Percentiles rank a stretch among this genome's conserved stretches.
These are phyloP conservation scores for Betta splendens DNA, from an alignment of 2,797 vertebrate species.

Conservation along the genomic window DNA sequence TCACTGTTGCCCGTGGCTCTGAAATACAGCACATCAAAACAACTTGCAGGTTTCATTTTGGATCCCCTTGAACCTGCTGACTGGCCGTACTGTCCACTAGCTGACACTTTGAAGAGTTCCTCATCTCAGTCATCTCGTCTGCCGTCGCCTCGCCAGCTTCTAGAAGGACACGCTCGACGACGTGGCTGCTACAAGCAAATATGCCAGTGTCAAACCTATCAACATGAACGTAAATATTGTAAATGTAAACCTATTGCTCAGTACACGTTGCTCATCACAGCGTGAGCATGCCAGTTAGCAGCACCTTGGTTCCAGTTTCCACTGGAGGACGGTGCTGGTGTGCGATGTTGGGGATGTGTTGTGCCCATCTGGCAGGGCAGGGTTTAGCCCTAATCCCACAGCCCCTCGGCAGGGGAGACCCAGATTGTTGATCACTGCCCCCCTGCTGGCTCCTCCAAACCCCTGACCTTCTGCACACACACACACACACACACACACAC, in stretches of 20 bases:
- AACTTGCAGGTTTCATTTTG: slow-evolving; percentile 76
- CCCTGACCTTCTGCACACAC: slow-evolving; percentile 61
- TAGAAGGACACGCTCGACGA: slow-evolving; percentile 26
- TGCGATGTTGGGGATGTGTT: slow-evolving; percentile 61
- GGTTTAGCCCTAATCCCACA: slow-evolving; percentile 96
- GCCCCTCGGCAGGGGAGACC: slow-evolving; percentile 91
- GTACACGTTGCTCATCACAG: no score
- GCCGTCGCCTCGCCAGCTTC: slow-evolving; percentile 33
- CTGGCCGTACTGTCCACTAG: slow-evolving; percentile 66
- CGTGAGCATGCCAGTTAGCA: slow-evolving; percentile 18
- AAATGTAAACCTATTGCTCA: slow-evolving; percentile 7
- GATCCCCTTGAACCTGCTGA: slow-evolving; percentile 76
- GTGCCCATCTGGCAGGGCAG: slow-evolving; percentile 93
- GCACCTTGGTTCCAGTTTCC: slow-evolving; percentile 19
- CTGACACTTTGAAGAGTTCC: slow-evolving; percentile 75
- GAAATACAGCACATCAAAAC: slow-evolving; percentile 82
- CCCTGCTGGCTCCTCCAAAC: slow-evolving; percentile 81
- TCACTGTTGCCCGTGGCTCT: slow-evolving; percentile 77
- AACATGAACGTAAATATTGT: no score
- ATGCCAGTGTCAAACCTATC: no score
- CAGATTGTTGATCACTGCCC: slow-evolving; percentile 92
- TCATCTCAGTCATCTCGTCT: slow-evolving; percentile 48
- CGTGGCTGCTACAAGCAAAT: neutral
- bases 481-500: slow-evolving; percentile 43
- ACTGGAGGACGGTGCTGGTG: slow-evolving; percentile 49